These are phyloP conservation scores for Dasypus novemcinctus DNA, from an alignment of 2,113 vertebrate genomes.

Conservation along the genomic window DNA sequence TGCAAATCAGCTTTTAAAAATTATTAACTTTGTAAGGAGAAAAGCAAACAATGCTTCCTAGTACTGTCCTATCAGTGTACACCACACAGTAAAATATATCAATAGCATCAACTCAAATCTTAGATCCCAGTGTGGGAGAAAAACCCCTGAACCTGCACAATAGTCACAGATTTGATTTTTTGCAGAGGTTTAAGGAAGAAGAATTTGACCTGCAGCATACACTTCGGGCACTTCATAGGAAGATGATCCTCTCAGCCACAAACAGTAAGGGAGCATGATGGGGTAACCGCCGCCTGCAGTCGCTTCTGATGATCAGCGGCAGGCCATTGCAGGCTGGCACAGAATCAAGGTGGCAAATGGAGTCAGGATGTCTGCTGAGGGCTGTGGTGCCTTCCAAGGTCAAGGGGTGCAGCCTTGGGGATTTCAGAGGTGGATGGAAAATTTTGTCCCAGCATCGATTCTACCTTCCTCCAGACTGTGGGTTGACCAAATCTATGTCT, in stretches of 20 bases:
- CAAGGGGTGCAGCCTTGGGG: not conserved
- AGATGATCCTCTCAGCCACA: not conserved
- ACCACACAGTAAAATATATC: no score
- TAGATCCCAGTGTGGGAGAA: not conserved
- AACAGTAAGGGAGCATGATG: not conserved
- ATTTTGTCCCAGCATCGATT: rapidly evolving
- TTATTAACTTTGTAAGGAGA: not conserved
- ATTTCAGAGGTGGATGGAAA: rapidly evolving
- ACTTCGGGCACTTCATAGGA: rapidly evolving
- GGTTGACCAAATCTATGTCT: not conserved
- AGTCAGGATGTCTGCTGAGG: not conserved
- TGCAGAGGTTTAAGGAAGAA: not conserved
- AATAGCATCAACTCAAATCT: no score
- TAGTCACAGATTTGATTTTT: not conserved
- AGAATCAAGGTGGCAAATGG: not conserved
- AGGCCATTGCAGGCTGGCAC: not conserved
- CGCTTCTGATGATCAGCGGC: not conserved
- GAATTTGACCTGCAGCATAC: not conserved
- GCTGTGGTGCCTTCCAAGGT: not conserved
- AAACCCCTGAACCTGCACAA: not conserved
- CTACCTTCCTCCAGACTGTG: not conserved
- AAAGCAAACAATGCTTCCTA: not conserved
- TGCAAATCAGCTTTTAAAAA: not conserved
- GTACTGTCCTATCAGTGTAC: rapidly evolving
- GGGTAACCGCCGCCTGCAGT: not conserved